Base-by-base conservation (phyloP, 2,888 invertebrate species). In the Drosophila recens region DNA sequence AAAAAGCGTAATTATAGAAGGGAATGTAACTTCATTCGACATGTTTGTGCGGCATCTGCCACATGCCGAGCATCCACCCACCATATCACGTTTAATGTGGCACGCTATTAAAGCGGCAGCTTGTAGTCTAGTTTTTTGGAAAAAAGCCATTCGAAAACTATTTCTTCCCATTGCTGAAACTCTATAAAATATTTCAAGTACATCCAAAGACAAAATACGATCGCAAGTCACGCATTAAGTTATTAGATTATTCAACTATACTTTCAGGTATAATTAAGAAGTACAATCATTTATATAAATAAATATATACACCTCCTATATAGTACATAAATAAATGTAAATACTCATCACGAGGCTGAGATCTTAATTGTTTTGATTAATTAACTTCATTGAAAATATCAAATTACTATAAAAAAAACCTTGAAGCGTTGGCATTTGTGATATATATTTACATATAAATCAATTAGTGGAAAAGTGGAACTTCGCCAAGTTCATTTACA, bases 151-250 rank as follows among this genome's bases (percentile, higher is more conserved):
- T 53, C 38, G 11, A 53, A 53, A 40, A 53, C 38, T 52, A n/a
- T n/a, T n/a, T 38, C 53, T 27, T 40, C 27, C 38, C 38, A 52
- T 52, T 52, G 52, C 15, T 52, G 38, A 38, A 23, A 23, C 52
- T 52, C 20, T 13, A 9, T 30, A 15, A n/a, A 48, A 48, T 15
- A 48, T 30, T 52, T 52, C n/a, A 52, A 45, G 13, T 38, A n/a
- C 15, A 52, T 27, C 8, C 15, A 36, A 36, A 23, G 38, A 27
- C 38, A n/a, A 52, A 23, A 11, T 38, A 40, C 40, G 27, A 27
- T 52, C 15, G 15, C 53, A 38, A 11, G 15, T 53, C 40, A 40
- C 38, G 53, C 52, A 45, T 45, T 45, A 13, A 43, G 43, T 13
- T 52, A 3, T 38, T 27, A 38, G 52, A 15, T 40, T 27, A 53